Conservation (phyloP, 2,888 invertebrate species). For the Acronicta alni region DNA sequence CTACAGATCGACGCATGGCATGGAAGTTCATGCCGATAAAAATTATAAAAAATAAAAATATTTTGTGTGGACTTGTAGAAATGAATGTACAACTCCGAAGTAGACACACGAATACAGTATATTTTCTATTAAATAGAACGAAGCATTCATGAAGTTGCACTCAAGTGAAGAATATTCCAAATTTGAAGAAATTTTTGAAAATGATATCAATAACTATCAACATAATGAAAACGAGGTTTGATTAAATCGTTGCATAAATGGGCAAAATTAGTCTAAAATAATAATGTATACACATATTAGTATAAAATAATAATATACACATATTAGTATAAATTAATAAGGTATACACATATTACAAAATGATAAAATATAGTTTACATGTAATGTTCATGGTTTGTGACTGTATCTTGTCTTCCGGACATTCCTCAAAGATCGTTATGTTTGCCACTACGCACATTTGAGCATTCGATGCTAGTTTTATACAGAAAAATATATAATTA, state of each 20-base stretch:
- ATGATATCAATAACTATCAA: too few relatives aligned
- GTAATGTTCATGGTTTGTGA: slow-evolving; percentile 9
- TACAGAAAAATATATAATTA: slow-evolving; percentile 6
- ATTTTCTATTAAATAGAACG: background rate
- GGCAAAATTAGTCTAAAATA: background rate
- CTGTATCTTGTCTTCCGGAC: slow-evolving; percentile 30
- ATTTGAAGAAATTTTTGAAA: too few relatives aligned
- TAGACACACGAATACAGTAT: too few relatives aligned
- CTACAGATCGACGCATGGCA: too few relatives aligned
- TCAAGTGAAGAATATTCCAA: background rate
- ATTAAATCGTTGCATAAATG: too few relatives aligned
- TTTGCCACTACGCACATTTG: slow-evolving; percentile 3
- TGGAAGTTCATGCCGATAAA: too few relatives aligned
- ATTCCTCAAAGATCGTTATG: slow-evolving; percentile 7
- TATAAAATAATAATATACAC: background rate
- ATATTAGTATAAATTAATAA: background rate
- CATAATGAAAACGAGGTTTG: too few relatives aligned
- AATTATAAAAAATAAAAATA: too few relatives aligned
- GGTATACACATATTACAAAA: slow-evolving; percentile 8
- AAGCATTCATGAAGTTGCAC: background rate
- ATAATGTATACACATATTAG: background rate
- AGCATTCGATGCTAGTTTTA: background rate
- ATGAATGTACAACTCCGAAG: too few relatives aligned
- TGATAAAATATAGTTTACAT: slow-evolving; percentile 21
- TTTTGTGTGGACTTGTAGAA: too few relatives aligned